Conservation (phyloP, 2,888 invertebrate genomes). For the Heterodera filipjevi region DNA sequence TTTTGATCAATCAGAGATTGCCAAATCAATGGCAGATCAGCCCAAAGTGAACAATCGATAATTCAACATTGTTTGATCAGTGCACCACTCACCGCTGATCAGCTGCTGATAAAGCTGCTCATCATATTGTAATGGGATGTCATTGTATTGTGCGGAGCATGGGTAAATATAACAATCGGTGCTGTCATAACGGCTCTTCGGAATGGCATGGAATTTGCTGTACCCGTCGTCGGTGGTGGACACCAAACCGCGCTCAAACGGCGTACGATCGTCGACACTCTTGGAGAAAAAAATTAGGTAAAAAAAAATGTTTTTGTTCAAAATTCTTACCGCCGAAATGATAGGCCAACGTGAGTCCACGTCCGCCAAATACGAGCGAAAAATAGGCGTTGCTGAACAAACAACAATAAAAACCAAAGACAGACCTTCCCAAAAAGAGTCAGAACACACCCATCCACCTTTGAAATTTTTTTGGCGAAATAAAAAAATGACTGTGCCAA, state of each 20-base stretch:
- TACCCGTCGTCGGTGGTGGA: slow-evolving; percentile 13
- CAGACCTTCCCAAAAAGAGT: too few relatives aligned
- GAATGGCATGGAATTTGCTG: slow-evolving; percentile 70
- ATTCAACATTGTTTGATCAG: too few relatives aligned
- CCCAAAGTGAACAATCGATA: too few relatives aligned
- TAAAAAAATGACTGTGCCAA: too few relatives aligned
- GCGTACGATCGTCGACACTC: slow-evolving; percentile 86
- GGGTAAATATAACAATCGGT: slow-evolving; percentile 94
- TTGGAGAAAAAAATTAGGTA: background rate
- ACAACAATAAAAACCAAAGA: too few relatives aligned
- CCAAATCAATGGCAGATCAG: too few relatives aligned
- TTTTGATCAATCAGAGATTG: too few relatives aligned
- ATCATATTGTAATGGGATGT: slow-evolving; percentile 87
- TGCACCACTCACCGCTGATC: slow-evolving; percentile 78
- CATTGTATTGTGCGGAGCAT: slow-evolving; percentile 83
- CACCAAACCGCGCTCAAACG: slow-evolving; percentile 80
- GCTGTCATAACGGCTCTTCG: slow-evolving; percentile 93
- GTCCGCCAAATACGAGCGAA: slow-evolving; percentile 89
- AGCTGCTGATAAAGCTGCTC: slow-evolving; percentile 81
- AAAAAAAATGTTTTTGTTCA: background rate
- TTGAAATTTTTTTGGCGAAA: too few relatives aligned
- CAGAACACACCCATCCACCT: too few relatives aligned
- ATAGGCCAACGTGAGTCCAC: slow-evolving; percentile 98
- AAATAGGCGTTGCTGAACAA: slow-evolving; percentile 81
- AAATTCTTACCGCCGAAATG: slow-evolving; percentile 74